Percentiles rank a stretch among this genome's conserved stretches.
phyloP scores from a whole-genome alignment of 2,113 vertebrate genomes.

The Calyptomena viridis region DNA sequence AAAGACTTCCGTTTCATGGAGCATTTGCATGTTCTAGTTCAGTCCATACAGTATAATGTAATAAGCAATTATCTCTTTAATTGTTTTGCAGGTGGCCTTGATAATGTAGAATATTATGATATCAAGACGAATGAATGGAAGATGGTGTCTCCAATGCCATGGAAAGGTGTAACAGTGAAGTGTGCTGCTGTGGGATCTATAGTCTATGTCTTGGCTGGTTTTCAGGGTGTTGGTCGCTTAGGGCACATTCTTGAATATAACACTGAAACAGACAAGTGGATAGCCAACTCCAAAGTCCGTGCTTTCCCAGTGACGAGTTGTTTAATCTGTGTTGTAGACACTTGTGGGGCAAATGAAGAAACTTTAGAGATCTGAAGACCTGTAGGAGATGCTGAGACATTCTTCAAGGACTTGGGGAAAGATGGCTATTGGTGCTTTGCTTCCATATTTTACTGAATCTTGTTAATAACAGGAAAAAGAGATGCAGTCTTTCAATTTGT shows the following conservation, averaged over 20 bases:
- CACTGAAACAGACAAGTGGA: constrained; percentile 93
- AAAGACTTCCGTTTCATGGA: not conserved
- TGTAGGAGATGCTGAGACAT: not conserved
- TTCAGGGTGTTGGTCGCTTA: constrained; percentile 94
- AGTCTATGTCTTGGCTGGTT: constrained; percentile 94
- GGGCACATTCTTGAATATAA: constrained; percentile 94
- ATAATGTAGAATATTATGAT: constrained; percentile 95
- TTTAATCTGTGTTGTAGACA: constrained; percentile 96
- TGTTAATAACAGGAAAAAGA: constrained; percentile 24
- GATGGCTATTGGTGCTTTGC: constrained; percentile 50
- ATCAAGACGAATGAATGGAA: constrained; percentile 93
- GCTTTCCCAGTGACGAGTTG: constrained; percentile 95
- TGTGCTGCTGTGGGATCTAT: constrained; percentile 90
- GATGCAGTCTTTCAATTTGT: constrained; percentile 51
- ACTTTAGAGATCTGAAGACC: constrained; percentile 78
- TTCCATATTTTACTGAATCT: constrained; percentile 46
- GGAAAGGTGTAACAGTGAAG: constrained; percentile 95
- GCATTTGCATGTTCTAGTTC: not conserved
- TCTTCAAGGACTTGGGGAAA: constrained; percentile 54
- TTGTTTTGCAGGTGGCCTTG: constrained; percentile 85
- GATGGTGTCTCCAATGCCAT: constrained; percentile 90
- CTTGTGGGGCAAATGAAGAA: constrained; percentile 95
- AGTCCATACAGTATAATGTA: not conserved
- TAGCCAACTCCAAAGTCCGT: constrained; percentile 91
- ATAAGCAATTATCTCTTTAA: constrained; percentile 24